phyloP scores from a whole-genome alignment of 2,113 vertebrate genomes.

The Callorhinus ursinus region DNA sequence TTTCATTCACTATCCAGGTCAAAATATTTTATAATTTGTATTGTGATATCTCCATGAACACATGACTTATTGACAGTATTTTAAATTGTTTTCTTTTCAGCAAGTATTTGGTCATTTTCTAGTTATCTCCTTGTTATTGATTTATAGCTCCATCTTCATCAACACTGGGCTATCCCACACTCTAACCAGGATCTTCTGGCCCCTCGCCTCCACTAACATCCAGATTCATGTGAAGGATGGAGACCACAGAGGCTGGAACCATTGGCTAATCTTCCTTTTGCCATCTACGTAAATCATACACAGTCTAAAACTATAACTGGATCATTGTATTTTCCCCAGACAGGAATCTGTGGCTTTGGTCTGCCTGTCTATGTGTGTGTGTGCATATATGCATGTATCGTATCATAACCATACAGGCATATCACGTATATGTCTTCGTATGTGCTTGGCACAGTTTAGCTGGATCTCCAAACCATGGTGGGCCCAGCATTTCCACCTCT shows the following conservation, averaged over 20 bases:
- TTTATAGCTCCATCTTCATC: background rate
- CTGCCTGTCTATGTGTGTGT: background rate
- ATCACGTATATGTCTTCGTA: fast-evolving
- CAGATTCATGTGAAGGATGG: no score
- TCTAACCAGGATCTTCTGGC: background rate
- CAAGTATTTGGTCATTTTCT: background rate
- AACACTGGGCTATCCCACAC: background rate
- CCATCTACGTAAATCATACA: background rate
- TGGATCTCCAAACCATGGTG: background rate
- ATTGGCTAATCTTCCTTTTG: background rate
- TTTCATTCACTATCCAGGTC: background rate
- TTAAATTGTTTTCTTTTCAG: background rate
- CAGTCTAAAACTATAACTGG: background rate
- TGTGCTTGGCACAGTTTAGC: background rate
- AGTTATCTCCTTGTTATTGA: background rate
- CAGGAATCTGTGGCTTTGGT: background rate
- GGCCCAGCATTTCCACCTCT: background rate
- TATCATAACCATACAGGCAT: background rate
- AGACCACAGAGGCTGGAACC: background rate
- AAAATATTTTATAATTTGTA: background rate
- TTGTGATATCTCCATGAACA: background rate
- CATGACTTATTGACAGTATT: background rate
- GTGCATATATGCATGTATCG: fast-evolving
- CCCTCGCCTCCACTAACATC: background rate
- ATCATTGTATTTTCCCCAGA: background rate